Conservation (phyloP, 2,113 vertebrate genomes). For the Felis chaus region DNA sequence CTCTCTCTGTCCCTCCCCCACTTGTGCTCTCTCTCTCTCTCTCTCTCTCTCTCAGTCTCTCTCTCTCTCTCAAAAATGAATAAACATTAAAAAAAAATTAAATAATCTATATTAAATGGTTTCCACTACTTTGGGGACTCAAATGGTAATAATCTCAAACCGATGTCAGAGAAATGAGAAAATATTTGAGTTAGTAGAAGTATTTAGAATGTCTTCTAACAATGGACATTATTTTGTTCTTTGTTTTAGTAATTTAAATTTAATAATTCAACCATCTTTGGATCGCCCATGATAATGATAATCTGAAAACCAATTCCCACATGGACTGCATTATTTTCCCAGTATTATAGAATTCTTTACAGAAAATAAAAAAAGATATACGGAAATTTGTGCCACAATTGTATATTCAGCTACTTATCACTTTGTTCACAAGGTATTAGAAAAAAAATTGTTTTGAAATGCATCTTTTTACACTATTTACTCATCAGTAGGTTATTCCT, state of each 20-base stretch:
- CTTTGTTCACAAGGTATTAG: background rate
- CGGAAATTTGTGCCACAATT: background rate
- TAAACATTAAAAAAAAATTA: background rate
- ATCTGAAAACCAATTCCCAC: background rate
- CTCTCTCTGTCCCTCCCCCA: too few species aligned
- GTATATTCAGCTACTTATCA: background rate
- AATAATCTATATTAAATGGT: background rate
- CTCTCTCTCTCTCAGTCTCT: too few species aligned
- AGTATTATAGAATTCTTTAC: background rate
- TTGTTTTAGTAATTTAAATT: background rate
- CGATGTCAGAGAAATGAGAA: conserved; percentile 13
- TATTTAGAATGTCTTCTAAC: background rate
- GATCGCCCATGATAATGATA: background rate
- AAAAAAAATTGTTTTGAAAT: background rate
- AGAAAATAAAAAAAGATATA: background rate
- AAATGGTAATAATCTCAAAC: conserved; percentile 17
- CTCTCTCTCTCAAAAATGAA: too few species aligned
- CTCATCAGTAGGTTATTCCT: background rate
- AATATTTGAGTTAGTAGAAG: background rate
- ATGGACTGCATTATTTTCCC: background rate
- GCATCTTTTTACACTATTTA: background rate
- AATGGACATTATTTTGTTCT: background rate
- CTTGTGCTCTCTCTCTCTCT: too few species aligned
- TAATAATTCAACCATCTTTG: background rate
- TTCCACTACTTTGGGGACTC: background rate